Conservation (phyloP, 2,888 invertebrate species). For the Latheticus oryzae region DNA sequence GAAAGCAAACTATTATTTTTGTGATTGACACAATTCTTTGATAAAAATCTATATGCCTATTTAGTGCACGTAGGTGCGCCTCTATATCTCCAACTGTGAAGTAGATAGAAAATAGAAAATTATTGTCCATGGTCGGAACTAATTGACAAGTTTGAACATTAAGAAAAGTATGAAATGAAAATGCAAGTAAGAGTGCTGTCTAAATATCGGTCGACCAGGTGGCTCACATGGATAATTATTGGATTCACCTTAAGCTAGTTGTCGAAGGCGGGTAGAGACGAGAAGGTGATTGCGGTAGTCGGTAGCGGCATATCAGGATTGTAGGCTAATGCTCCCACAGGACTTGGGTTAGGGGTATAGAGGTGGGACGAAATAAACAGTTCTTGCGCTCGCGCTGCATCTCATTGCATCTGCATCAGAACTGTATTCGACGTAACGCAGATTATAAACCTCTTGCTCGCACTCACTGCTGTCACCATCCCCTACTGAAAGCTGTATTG, state of each 20-base stretch:
- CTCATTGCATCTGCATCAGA: conserved; percentile 30
- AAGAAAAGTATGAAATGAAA: conserved; percentile 46
- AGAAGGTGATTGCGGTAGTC: conserved; percentile 49
- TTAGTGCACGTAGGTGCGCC: too few species aligned
- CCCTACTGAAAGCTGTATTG: conserved; percentile 56
- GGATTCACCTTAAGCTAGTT: conserved; percentile 42
- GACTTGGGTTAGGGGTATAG: conserved; percentile 47
- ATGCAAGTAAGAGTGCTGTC: conserved; percentile 47
- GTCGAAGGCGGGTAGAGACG: conserved; percentile 38
- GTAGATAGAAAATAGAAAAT: too few species aligned
- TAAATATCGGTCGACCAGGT: conserved; percentile 51
- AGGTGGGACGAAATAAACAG: conserved; percentile 38
- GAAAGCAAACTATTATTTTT: too few species aligned
- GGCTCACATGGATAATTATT: conserved; percentile 51
- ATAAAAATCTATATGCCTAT: too few species aligned
- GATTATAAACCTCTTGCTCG: conserved; percentile 30
- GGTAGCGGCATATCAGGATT: conserved; percentile 54
- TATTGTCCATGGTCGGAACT: too few species aligned
- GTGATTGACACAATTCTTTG: too few species aligned
- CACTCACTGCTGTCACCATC: conserved; percentile 51
- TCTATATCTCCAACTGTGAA: too few species aligned
- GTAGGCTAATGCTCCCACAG: conserved; percentile 59
- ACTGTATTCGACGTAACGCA: conserved; percentile 27
- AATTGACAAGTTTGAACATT: too few species aligned
- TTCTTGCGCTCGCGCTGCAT: conserved; percentile 43